A percentile compares a stretch with the other conserved stretches of the same genome.
These are phyloP conservation scores for Apodemia zela DNA, from an alignment of 2,888 invertebrate genomes.

Conservation along the genomic window DNA sequence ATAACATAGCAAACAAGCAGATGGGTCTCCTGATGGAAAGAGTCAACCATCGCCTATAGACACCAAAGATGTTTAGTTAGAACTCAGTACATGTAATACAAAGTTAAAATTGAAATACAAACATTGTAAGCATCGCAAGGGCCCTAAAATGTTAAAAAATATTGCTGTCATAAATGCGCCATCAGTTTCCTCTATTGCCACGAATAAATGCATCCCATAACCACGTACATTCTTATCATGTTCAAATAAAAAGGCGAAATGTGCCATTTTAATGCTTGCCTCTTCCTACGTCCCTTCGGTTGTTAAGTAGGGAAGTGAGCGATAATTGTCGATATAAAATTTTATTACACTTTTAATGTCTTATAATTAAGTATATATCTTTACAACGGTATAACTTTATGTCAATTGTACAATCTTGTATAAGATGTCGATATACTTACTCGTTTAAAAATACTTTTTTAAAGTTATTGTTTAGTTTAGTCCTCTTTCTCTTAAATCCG, in stretches of 20 bases:
- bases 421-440: too few species aligned
- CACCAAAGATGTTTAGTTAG: too few species aligned
- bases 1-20: too few species aligned
- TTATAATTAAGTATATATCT: too few species aligned
- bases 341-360: constrained; percentile 1
- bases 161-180: constrained; percentile 31
- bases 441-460: too few species aligned
- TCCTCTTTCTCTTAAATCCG: too few species aligned
- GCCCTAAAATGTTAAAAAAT: constrained; percentile 22
- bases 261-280: constrained; percentile 54
- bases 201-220: constrained; percentile 38
- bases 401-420: too few species aligned
- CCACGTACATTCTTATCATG: constrained; percentile 51
- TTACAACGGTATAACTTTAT: too few species aligned
- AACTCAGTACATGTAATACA: background rate
- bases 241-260: constrained; percentile 54
- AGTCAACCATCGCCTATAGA: too few species aligned
- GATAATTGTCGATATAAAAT: constrained; percentile 13
- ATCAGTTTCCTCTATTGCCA: constrained; percentile 36
- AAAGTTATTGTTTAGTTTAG: too few species aligned
- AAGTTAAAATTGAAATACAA: background rate
- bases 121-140: constrained; percentile 12
- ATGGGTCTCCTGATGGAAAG: too few species aligned
- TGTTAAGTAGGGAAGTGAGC: constrained; percentile 41
- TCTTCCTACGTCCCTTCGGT: constrained; percentile 49